Base-by-base conservation (phyloP, 2,797 vertebrate genomes). In the Toxotes lorentzi region DNA sequence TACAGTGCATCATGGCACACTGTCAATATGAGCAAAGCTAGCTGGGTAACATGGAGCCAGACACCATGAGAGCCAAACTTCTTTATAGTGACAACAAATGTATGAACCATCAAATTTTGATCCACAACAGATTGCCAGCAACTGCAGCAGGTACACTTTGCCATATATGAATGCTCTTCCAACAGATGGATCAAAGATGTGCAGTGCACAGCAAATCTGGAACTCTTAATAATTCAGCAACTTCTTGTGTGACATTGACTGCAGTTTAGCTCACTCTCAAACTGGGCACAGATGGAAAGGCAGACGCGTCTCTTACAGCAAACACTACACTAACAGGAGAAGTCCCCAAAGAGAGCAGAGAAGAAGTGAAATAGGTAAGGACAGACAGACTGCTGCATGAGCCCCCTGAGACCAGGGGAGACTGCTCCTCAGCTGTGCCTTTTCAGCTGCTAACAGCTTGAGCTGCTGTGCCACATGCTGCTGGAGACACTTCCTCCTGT, bases 111-210 rank as follows among this genome's bases (percentile, higher is more conserved):
- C 93, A 92, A 89, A 93, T 90, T 94, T 81, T 92, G 93, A 94
- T 94, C 90, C 2, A 57, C 74, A 87, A 94, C 95, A 95, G 94
- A 94, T 95, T 95, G 95, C 89, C 82, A 77, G 85, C 86, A 78
- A 89, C 91, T 91, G 88, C 91, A 91, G 91, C 91, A 95, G 93
- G 91, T 94, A 94, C 86, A 89, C 90, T 79, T 92, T 90, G 89
- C 92, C 91, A 91, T 93, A 90, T 88, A 88, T 86, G 90, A 92
- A 83, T 80, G 92, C 91, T 90, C 87, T 90, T 88, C 89, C 92
- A 96, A 96, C 97, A 99, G 97, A 97, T 99, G 98, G 97, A 96
- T 96, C 94, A 95, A 97, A 97, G 96, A 97, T 97, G 97, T 97
- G 97, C 95, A 94, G 95, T 93, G 96, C 96, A 95, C 96, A 95